Evolutionary conservation across 2,888 invertebrate genomes (phyloP).

Genomic region (Latheticus oryzae): DNA sequence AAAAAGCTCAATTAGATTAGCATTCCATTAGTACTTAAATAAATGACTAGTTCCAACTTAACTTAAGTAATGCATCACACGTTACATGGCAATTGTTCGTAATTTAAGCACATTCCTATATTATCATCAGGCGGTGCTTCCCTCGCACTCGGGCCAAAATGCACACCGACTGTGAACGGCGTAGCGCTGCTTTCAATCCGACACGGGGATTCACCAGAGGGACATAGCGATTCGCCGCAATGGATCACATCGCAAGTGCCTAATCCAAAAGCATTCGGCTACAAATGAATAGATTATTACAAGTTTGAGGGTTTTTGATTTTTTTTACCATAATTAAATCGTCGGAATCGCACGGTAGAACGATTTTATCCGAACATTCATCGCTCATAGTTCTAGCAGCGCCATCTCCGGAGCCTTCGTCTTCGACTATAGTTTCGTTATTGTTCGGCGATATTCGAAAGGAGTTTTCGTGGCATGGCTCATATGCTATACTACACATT

Average conservation of each 20-base stretch:
- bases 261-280: constrained; percentile 71
- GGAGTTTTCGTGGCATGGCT: constrained; percentile 80
- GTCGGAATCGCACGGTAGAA: constrained; percentile 86
- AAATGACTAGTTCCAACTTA: constrained; percentile 29
- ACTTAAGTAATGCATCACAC: constrained; percentile 47
- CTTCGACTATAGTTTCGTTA: constrained; percentile 42
- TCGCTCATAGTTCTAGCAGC: constrained; percentile 52
- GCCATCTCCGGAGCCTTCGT: constrained; percentile 61
- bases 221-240: constrained; percentile 81
- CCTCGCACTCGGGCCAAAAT: constrained; percentile 77
- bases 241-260: constrained; percentile 83
- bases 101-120: constrained; percentile 82
- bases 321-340: constrained; percentile 81
- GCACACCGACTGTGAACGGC: constrained; percentile 82
- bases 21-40: constrained; percentile 10
- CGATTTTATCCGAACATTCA: constrained; percentile 77
- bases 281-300: constrained; percentile 50
- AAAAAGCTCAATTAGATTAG: constrained; percentile 2
- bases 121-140: constrained; percentile 82
- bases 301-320: too few species aligned
- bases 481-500: constrained; percentile 81
- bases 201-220: constrained; percentile 68
- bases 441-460: constrained; percentile 76
- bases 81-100: constrained; percentile 77
- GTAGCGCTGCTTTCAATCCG: constrained; percentile 80